A percentile compares a stretch with the other conserved stretches of the same genome.
Evolutionary conservation across 2,888 invertebrate genomes (phyloP).

Genomic region (Drosophila niveifrons): DNA sequence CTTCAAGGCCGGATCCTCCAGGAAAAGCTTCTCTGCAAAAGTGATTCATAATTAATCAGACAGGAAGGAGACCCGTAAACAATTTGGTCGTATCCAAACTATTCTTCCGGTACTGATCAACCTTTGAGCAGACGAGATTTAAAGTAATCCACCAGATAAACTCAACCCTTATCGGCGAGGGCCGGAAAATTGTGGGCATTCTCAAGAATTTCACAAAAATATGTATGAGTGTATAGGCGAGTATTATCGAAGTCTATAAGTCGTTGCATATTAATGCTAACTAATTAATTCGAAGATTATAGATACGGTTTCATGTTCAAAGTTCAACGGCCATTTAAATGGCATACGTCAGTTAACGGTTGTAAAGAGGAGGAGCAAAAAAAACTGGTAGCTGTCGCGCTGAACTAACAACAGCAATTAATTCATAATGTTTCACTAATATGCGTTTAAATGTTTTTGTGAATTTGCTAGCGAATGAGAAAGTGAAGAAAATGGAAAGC

Average conservation of each 20-base stretch:
- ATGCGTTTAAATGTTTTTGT: conserved; percentile 4
- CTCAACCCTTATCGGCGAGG: conserved; percentile 59
- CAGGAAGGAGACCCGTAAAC: background rate
- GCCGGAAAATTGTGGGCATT: conserved; percentile 35
- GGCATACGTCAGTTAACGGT: background rate
- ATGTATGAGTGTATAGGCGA: background rate
- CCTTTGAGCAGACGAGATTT: conserved; percentile 30
- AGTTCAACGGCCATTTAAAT: conserved; percentile 35
- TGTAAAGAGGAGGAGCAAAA: background rate
- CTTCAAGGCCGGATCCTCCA: conserved; percentile 88
- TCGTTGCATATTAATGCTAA: conserved; percentile 4
- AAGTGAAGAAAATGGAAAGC: conserved; percentile 21
- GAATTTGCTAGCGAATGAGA: conserved; percentile 43
- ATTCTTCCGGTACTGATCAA: background rate
- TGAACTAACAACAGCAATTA: background rate
- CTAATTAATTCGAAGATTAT: conserved; percentile 7
- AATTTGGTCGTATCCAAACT: background rate
- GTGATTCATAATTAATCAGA: background rate
- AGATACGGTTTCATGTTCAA: conserved; percentile 26
- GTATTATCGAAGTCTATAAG: conserved; percentile 44
- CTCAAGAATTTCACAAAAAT: conserved; percentile 19
- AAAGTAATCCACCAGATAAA: conserved; percentile 58
- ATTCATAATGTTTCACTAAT: conserved; percentile 33
- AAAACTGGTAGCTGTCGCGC: background rate
- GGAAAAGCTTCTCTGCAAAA: conserved; percentile 82